Evolutionary conservation across 2,888 invertebrate genomes (phyloP).

Genomic region (Hypomecis punctinalis): DNA sequence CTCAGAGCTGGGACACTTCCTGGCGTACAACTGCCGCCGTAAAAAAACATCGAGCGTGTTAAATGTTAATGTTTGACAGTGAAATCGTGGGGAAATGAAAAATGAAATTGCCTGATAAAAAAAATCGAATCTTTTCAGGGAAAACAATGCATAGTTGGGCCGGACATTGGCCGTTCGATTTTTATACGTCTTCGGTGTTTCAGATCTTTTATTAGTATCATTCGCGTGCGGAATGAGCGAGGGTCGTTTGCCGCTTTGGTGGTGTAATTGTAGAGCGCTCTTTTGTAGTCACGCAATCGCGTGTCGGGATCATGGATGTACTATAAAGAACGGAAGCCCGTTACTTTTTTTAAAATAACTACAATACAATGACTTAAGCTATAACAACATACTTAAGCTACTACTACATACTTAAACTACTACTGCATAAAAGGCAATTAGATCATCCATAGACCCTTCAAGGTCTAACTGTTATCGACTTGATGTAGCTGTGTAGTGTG

Average conservation of each 20-base stretch:
- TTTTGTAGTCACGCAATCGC: constrained; percentile 75
- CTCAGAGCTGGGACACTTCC: constrained; percentile 21
- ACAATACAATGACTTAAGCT: too few species aligned
- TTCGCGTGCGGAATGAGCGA: constrained; percentile 71
- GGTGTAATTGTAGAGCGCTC: constrained; percentile 71
- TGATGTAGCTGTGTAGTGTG: too few species aligned
- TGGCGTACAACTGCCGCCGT: constrained; percentile 37
- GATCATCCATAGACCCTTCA: too few species aligned
- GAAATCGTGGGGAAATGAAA: constrained; percentile 48
- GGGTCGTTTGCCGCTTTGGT: constrained; percentile 60
- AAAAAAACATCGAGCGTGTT: constrained; percentile 47
- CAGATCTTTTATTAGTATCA: constrained; percentile 62
- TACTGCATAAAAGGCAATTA: too few species aligned
- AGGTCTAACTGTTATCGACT: too few species aligned
- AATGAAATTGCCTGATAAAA: constrained; percentile 48
- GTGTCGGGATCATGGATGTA: constrained; percentile 48
- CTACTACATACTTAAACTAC: too few species aligned
- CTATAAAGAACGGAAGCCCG: too few species aligned
- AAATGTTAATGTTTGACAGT: constrained; percentile 44
- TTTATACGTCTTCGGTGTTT: constrained; percentile 55
- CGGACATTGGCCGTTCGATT: constrained; percentile 52
- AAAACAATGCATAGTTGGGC: constrained; percentile 47
- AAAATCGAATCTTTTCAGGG: constrained; percentile 48
- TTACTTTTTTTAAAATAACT: too few species aligned
- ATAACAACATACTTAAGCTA: too few species aligned